These are phyloP conservation scores for Lepidochrysops patricia DNA, from an alignment of 2,888 invertebrate genomes.

Conservation along the genomic window DNA sequence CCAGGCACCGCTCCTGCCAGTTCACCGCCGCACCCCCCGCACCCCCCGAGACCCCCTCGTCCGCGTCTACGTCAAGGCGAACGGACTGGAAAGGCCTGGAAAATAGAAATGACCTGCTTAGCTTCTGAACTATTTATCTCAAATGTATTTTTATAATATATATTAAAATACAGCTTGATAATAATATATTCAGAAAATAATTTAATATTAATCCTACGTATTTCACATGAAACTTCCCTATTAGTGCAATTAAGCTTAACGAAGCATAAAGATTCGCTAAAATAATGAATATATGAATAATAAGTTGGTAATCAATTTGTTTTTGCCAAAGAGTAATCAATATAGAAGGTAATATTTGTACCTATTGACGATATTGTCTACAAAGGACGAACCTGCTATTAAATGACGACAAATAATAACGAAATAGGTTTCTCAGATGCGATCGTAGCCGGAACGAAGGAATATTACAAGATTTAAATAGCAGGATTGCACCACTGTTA, in stretches of 20 bases:
- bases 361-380: not conserved
- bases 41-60: constrained; percentile 52
- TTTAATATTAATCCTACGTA: not conserved
- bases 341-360: not conserved
- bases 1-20: constrained; percentile 92
- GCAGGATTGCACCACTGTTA: too few relatives aligned
- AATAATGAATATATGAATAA: constrained; percentile 16
- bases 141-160: too few relatives aligned
- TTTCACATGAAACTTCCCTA: not conserved
- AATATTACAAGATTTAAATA: too few relatives aligned
- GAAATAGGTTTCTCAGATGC: too few relatives aligned
- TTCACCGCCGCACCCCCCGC: constrained; percentile 75
- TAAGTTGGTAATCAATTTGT: constrained; percentile 17
- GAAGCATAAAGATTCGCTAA: constrained; percentile 1
- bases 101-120: not conserved
- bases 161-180: not conserved
- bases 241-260: not conserved
- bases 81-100: constrained; percentile 56
- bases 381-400: too few relatives aligned
- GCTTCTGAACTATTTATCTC: not conserved
- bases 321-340: not conserved
- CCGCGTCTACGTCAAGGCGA: constrained; percentile 60
- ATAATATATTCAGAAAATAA: not conserved
- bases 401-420: too few relatives aligned
- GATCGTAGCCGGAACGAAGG: too few relatives aligned